Evolutionary conservation across 2,888 invertebrate species (phyloP), one percentile per base, ranked within the genome.

Genomic region (Ectobius pallidus): DNA sequence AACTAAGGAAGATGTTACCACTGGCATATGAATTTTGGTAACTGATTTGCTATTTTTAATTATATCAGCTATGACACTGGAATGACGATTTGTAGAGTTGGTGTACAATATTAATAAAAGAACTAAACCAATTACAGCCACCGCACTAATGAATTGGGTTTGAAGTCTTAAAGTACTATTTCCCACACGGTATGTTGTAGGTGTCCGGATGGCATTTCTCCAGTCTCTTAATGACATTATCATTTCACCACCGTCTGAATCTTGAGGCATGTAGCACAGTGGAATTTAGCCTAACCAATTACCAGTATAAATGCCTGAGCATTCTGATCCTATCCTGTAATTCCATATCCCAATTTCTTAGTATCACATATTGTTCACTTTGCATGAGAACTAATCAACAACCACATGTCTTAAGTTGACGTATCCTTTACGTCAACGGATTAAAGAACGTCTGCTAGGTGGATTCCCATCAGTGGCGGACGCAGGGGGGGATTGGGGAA

Each of bases 171-270:
- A 89, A 16, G 91, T 90, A 72, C 94, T 90, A 81, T 94, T 95
- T 0, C 95, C 94, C 25, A 96, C 92, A 78, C 96, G 87, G 82
- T 96, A 97, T 0, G 95, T 91, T 67, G 94, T 92, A 30, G 96
- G 95, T 65, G 93, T 91, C 61, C 92, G 89, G 55, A 97, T 87
- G 11, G 94, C 94, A 81, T 93, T 92, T 78, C 95, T 90, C 96
- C 96, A 96, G 81, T 96, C 95, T 77, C 91, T 87, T 74, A 91
- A 80, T 69, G 83, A 84, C 74, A 85, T 85, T 80, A 80, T 84
- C 85, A 86, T 86, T 79, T 79, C 81, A 77, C 86, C 85, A 80
- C 85, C 85, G 32, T 83, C 80, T 76, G 85, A 85, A 81, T 84
- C 82, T 77, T 80, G 81, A 78, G 85, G 84, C 81, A 85, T 72